Conservation (phyloP, 2,888 invertebrate species). For the Andrena hattorfiana region DNA sequence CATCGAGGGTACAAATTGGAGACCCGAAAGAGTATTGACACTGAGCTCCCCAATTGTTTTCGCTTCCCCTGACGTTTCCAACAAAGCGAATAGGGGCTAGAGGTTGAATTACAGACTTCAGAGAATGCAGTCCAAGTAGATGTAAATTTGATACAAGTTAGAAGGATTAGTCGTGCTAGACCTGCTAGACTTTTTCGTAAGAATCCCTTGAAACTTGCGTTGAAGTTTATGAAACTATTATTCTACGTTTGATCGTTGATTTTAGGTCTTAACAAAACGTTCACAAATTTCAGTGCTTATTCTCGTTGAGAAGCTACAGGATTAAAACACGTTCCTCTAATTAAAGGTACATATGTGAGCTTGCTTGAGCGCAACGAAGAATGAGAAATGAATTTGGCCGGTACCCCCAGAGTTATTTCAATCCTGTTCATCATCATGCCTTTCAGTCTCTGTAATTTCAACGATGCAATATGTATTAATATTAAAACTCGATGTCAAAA, state of each 20-base stretch:
- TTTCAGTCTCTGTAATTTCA: not conserved
- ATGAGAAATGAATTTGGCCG: not conserved
- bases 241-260: not conserved
- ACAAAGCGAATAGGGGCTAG: not conserved
- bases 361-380: not conserved
- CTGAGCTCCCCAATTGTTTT: constrained; percentile 21
- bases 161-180: not conserved
- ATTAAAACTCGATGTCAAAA: not conserved
- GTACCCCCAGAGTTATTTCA: not conserved
- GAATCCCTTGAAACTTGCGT: not conserved
- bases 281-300: not conserved
- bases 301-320: not conserved
- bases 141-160: not conserved
- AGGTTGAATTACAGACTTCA: not conserved
- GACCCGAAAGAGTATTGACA: not conserved
- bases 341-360: constrained; percentile 8
- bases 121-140: not conserved
- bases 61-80: not conserved
- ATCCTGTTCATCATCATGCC: not conserved
- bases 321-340: not conserved
- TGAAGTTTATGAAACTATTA: not conserved
- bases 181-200: not conserved
- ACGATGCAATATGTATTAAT: not conserved
- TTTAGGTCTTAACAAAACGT: not conserved
- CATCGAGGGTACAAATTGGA: constrained; percentile 1